Percentiles rank a stretch among this genome's conserved stretches.
These are phyloP conservation scores for Drosophila atroscutellata DNA, from an alignment of 2,888 invertebrate genomes.

Conservation along the genomic window DNA sequence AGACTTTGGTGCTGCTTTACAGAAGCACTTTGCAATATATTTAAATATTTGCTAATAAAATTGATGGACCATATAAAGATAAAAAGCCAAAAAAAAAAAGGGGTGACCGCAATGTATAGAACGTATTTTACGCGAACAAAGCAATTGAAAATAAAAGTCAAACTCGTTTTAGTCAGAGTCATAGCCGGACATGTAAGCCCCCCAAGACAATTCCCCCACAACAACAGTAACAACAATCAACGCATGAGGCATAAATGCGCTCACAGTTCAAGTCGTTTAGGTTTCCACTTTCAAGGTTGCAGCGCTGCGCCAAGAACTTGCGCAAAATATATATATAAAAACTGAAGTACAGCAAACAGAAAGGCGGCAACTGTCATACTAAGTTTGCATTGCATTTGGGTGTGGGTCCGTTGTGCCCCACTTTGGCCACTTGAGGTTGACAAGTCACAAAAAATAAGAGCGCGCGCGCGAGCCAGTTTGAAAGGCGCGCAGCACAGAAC, in stretches of 20 bases:
- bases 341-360: conserved; percentile 38
- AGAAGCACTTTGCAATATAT: conserved; percentile 5
- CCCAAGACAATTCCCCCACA: neutral
- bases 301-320: conserved; percentile 62
- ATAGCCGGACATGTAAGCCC: conserved; percentile 67
- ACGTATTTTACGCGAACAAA: conserved; percentile 38
- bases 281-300: conserved; percentile 78
- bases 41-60: conserved; percentile 31
- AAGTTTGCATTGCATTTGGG: conserved; percentile 53
- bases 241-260: conserved; percentile 55
- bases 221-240: conserved; percentile 7
- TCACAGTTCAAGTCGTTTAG: conserved; percentile 48
- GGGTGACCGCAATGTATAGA: conserved; percentile 56
- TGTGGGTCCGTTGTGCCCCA: conserved; percentile 64
- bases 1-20: conserved; percentile 15
- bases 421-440: conserved; percentile 54
- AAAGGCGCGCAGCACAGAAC: conserved; percentile 46
- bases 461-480: conserved; percentile 30
- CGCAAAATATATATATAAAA: conserved; percentile 42
- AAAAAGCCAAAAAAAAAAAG: conserved; percentile 30
- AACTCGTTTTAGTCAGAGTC: conserved; percentile 61
- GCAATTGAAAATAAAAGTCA: conserved; percentile 31
- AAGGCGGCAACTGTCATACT: conserved; percentile 39
- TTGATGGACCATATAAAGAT: conserved; percentile 45
- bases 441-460: conserved; percentile 34